These are phyloP conservation scores for Teleogryllus occipitalis DNA, from an alignment of 1,140 invertebrate species.

Conservation along the genomic window DNA sequence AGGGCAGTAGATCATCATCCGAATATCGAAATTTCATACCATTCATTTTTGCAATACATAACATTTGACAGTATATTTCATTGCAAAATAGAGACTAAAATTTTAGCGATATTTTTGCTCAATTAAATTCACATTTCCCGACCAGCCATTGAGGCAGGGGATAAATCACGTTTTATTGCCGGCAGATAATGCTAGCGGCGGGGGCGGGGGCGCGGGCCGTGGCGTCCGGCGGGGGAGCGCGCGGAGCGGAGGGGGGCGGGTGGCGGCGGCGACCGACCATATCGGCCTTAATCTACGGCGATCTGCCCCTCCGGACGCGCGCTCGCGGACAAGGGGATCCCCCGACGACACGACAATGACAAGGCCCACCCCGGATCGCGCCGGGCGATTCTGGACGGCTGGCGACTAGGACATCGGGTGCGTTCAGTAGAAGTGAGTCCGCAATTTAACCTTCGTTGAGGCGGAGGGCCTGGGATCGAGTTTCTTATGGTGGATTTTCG, in stretches of 20 bases:
- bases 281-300: background rate
- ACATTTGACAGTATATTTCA: background rate
- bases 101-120: conserved; percentile 1
- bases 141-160: background rate
- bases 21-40: background rate
- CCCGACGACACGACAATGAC: too few relatives aligned
- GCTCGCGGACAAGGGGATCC: too few relatives aligned
- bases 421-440: too few relatives aligned
- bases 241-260: too few relatives aligned
- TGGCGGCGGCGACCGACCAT: background rate
- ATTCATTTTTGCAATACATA: background rate
- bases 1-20: background rate
- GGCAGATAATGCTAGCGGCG: background rate
- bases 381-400: too few relatives aligned
- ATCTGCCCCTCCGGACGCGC: background rate
- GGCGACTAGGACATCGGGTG: too few relatives aligned
- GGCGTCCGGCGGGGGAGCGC: too few relatives aligned
- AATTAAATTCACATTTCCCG: background rate
- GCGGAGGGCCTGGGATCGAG: too few relatives aligned
- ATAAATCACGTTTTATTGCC: conserved; percentile 5
- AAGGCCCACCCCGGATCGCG: too few relatives aligned
- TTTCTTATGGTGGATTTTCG: too few relatives aligned
- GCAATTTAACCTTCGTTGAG: too few relatives aligned
- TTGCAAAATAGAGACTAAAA: background rate
- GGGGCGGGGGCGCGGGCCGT: too few relatives aligned